phyloP scores from a whole-genome alignment of 2,888 invertebrate genomes.

The Branchinecta sandiegonensis region DNA sequence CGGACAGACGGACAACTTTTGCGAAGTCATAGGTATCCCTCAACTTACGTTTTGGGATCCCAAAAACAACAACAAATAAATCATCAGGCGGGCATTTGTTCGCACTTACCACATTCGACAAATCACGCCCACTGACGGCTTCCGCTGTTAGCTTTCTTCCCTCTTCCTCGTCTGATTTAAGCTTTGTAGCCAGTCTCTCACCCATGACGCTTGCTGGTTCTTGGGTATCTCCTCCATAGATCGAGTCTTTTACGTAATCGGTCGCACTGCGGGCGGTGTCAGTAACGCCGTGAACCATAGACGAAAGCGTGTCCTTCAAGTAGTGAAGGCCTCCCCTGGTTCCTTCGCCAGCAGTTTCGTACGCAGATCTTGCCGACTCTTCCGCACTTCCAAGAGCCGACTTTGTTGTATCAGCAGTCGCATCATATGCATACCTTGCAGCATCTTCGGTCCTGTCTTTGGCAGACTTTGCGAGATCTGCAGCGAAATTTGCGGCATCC shows the following conservation, averaged over 20 bases:
- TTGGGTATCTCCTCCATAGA: too few species aligned
- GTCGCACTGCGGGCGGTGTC: not conserved
- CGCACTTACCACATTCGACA: conserved; percentile 9
- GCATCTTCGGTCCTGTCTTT: not conserved
- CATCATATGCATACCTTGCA: not conserved
- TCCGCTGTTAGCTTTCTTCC: conserved; percentile 7
- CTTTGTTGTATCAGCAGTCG: conserved; percentile 4
- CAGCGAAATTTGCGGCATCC: not conserved
- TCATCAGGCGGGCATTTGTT: not conserved
- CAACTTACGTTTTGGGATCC: too few species aligned
- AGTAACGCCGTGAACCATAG: not conserved
- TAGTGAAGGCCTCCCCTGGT: too few species aligned
- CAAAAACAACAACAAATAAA: too few species aligned
- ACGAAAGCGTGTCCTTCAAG: not conserved
- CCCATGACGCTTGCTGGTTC: not conserved
- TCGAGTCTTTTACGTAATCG: too few species aligned
- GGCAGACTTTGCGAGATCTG: conserved; percentile 7
- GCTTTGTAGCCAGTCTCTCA: not conserved
- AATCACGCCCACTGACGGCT: not conserved
- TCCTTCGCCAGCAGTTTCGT: not conserved
- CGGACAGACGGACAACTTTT: too few species aligned
- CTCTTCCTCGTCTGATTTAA: not conserved
- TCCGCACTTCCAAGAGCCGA: not conserved
- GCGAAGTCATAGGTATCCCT: too few species aligned
- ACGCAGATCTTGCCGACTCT: not conserved